A percentile compares a stretch with the other conserved stretches of the same genome.
Conservation (phyloP, 2,797 vertebrate species). For the Champsocephalus gunnari region DNA sequence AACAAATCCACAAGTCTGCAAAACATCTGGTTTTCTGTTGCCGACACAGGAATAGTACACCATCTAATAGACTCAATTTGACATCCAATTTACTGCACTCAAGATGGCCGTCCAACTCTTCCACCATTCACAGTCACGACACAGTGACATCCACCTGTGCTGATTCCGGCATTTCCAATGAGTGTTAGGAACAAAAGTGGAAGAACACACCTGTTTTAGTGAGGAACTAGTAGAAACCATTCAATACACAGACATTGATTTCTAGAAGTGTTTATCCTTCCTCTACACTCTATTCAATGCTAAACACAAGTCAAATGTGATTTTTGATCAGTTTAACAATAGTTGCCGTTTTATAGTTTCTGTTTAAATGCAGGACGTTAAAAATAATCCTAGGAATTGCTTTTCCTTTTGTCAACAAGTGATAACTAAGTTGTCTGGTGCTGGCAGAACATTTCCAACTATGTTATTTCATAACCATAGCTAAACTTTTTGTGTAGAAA, state of each 20-base stretch:
- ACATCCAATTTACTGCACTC: constrained; percentile 39
- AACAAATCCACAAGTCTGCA: background rate
- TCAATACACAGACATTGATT: background rate
- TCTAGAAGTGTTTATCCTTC: background rate
- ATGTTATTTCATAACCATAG: background rate
- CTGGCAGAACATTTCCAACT: background rate
- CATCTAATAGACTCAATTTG: constrained; percentile 28
- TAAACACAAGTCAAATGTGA: background rate
- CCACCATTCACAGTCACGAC: background rate
- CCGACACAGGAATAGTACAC: constrained; percentile 3
- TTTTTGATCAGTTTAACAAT: background rate
- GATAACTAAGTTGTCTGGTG: constrained; percentile 21
- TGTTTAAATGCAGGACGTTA: constrained; percentile 5
- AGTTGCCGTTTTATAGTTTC: background rate
- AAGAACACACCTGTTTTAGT: background rate
- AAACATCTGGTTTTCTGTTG: constrained; percentile 29
- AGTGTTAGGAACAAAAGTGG: background rate
- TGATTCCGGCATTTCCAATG: background rate
- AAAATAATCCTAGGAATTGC: background rate
- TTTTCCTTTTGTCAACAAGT: constrained; percentile 7
- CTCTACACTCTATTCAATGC: no score
- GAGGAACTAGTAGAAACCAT: background rate
- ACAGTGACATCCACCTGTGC: background rate
- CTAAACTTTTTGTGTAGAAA: background rate
- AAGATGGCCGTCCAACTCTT: constrained; percentile 4